phyloP scores from a whole-genome alignment of 1,140 invertebrate genomes.

The Pemphigus obesinymphae region DNA sequence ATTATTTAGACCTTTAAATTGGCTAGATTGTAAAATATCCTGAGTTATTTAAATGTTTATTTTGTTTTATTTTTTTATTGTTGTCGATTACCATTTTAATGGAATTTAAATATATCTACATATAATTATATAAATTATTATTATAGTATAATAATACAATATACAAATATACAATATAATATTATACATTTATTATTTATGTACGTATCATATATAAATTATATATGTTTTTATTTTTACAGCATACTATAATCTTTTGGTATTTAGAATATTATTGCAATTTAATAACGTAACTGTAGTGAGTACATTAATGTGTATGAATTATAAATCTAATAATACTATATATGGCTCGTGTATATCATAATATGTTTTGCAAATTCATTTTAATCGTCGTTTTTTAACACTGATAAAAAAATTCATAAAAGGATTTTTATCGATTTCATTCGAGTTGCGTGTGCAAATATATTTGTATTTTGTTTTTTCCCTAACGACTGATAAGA shows the following conservation, averaged over 20 bases:
- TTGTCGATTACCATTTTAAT: neutral
- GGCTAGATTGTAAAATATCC: neutral
- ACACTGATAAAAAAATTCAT: neutral
- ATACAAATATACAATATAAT: neutral
- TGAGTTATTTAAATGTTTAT: neutral
- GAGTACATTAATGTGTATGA: neutral
- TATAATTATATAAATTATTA: neutral
- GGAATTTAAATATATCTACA: neutral
- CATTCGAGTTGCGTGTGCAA: constrained; percentile 6
- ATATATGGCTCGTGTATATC: neutral
- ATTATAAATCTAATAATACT: neutral
- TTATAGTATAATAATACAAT: neutral
- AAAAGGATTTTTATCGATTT: constrained; percentile 13
- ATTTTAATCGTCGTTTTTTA: neutral
- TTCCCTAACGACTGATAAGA: constrained; percentile 18
- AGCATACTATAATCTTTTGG: neutral
- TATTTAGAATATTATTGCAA: neutral
- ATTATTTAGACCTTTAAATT: too few relatives aligned
- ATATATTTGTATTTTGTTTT: constrained; percentile 15
- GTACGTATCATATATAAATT: too few relatives aligned
- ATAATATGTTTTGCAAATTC: constrained; percentile 11
- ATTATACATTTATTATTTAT: too few relatives aligned
- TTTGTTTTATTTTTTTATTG: neutral
- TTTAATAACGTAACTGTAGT: neutral
- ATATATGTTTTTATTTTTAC: neutral